These are phyloP conservation scores for Eolophus roseicapilla DNA, from an alignment of 2,113 vertebrate genomes.

Conservation along the genomic window DNA sequence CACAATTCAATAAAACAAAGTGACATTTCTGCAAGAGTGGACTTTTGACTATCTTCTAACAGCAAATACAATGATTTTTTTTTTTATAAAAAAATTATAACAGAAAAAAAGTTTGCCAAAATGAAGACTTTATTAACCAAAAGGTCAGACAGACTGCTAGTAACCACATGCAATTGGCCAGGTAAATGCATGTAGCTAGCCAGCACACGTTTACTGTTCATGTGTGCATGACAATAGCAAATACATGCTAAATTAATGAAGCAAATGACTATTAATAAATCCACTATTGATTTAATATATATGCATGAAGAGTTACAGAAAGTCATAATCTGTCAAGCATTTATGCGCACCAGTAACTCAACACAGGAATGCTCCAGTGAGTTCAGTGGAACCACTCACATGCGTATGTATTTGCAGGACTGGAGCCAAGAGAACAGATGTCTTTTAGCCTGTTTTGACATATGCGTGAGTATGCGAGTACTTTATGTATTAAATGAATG, in stretches of 20 bases:
- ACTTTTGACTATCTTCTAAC: background rate
- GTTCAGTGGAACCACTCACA: background rate
- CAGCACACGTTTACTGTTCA: background rate
- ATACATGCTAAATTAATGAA: background rate
- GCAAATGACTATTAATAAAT: background rate
- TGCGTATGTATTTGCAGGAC: background rate
- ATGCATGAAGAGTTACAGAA: background rate
- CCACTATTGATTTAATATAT: background rate
- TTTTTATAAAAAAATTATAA: background rate
- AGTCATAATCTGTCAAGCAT: background rate
- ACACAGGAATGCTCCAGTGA: background rate
- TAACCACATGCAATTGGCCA: background rate
- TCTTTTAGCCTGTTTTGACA: constrained; percentile 34
- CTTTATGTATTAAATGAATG: constrained; percentile 22
- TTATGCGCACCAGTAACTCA: background rate
- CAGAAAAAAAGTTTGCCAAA: background rate
- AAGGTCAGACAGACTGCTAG: background rate
- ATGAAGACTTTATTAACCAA: background rate
- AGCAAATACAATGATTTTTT: background rate
- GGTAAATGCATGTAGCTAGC: background rate
- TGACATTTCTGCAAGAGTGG: background rate
- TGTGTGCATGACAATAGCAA: background rate
- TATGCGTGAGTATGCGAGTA: background rate
- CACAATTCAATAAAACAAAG: background rate
- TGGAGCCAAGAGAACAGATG: constrained; percentile 40